A percentile compares a stretch with the other conserved stretches of the same genome.
Conservation (phyloP, 2,113 vertebrate species). For the Odocoileus hemionus region DNA sequence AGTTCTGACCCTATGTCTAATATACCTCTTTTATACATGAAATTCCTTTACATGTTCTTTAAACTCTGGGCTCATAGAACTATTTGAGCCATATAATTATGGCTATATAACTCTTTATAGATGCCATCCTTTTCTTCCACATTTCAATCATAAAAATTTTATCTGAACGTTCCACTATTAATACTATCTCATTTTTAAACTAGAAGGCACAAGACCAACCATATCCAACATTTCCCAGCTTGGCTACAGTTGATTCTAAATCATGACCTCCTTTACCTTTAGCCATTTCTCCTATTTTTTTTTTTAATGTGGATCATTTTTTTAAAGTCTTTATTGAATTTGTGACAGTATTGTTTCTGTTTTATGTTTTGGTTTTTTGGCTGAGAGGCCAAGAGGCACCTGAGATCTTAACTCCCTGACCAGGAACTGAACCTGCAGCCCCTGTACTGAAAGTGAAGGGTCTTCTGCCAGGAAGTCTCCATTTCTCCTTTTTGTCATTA, state of each 20-base stretch:
- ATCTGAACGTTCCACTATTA: background rate
- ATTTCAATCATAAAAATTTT: conserved; percentile 13
- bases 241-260: background rate
- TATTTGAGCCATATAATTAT: background rate
- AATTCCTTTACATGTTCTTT: background rate
- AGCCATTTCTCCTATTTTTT: background rate
- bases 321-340: background rate
- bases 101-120: background rate
- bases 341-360: background rate
- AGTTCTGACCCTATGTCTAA: background rate
- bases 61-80: background rate
- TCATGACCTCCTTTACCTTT: background rate
- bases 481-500: background rate
- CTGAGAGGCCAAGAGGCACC: background rate
- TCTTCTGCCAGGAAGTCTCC: background rate
- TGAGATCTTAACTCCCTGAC: background rate
- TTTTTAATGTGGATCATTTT: background rate
- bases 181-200: background rate
- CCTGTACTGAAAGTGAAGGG: background rate
- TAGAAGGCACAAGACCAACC: background rate
- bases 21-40: background rate
- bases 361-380: background rate
- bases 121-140: background rate
- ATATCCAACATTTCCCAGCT: background rate
- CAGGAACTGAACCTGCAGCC: background rate